Percentiles rank a stretch among this genome's conserved stretches.
phyloP scores from a whole-genome alignment of 2,888 invertebrate species.

The Drosophila lacicola region DNA sequence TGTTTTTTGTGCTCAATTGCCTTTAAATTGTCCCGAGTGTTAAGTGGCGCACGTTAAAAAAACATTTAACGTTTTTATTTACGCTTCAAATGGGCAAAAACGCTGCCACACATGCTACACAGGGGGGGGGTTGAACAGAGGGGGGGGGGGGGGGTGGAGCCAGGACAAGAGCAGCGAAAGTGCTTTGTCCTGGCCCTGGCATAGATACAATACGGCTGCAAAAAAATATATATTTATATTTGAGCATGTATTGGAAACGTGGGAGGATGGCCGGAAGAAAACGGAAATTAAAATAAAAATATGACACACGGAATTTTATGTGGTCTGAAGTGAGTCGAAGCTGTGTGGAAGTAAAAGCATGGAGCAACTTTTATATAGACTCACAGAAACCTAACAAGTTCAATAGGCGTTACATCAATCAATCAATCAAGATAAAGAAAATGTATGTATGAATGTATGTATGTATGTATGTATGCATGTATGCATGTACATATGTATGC shows the following conservation, averaged over 20 bases:
- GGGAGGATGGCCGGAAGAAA: conserved; percentile 40
- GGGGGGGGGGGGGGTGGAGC: neutral
- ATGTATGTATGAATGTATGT: no score
- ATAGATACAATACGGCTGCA: conserved; percentile 45
- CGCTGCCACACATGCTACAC: conserved; percentile 10
- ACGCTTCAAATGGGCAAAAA: conserved; percentile 62
- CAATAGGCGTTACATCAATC: neutral
- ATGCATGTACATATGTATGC: no score
- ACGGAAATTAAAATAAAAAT: conserved; percentile 79
- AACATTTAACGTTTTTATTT: conserved; percentile 81
- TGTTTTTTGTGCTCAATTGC: conserved; percentile 71
- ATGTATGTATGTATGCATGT: no score
- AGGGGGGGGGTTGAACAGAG: neutral
- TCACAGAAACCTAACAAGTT: neutral
- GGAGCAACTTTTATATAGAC: conserved; percentile 1
- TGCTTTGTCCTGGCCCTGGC: conserved; percentile 65
- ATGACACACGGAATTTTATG: conserved; percentile 39
- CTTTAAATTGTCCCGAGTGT: conserved; percentile 78
- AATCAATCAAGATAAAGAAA: neutral
- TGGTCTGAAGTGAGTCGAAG: conserved; percentile 4
- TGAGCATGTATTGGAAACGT: conserved; percentile 26
- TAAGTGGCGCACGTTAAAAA: conserved; percentile 80
- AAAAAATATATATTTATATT: conserved; percentile 11
- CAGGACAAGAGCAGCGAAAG: conserved; percentile 51
- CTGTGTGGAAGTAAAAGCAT: neutral